Conservation (phyloP, 2,113 vertebrate genomes). For the Mesoclemmys tuberculata region DNA sequence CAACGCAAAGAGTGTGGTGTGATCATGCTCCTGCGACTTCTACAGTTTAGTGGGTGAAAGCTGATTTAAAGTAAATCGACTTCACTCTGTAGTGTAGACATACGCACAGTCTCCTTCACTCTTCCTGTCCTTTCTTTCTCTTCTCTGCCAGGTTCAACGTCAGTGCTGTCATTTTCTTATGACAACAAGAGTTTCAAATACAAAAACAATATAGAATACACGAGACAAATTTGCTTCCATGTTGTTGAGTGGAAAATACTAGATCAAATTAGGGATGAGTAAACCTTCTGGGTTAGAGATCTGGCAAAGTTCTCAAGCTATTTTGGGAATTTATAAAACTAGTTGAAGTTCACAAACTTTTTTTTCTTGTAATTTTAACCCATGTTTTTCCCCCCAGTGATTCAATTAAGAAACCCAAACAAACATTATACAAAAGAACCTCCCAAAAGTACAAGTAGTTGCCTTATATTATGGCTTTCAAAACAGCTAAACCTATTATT, state of each 20-base stretch:
- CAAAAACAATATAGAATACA: slow-evolving; percentile 1
- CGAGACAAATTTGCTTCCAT: not conserved
- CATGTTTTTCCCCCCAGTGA: not conserved
- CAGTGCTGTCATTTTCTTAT: not conserved
- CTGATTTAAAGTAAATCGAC: too few species aligned
- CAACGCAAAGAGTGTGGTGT: too few species aligned
- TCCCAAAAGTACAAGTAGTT: slow-evolving; percentile 42
- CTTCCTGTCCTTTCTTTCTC: not conserved
- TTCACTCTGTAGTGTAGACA: too few species aligned
- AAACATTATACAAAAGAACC: slow-evolving; percentile 47
- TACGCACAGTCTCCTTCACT: not conserved
- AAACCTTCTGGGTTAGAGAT: slow-evolving; percentile 15
- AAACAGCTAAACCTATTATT: slow-evolving; percentile 57
- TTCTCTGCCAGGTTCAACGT: not conserved
- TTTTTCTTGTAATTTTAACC: slow-evolving; percentile 30
- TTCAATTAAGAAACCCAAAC: slow-evolving; percentile 6
- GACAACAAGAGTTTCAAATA: not conserved
- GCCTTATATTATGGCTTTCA: slow-evolving; percentile 61
- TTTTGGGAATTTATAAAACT: slow-evolving; percentile 27
- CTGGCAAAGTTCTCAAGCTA: slow-evolving; percentile 23
- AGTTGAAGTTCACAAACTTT: not conserved
- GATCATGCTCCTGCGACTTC: too few species aligned
- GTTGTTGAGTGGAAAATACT: not conserved
- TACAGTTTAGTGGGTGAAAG: too few species aligned
- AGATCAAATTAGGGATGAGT: slow-evolving; percentile 13